phyloP scores from a whole-genome alignment of 2,797 vertebrate species.

The Sebastes glaucus region DNA sequence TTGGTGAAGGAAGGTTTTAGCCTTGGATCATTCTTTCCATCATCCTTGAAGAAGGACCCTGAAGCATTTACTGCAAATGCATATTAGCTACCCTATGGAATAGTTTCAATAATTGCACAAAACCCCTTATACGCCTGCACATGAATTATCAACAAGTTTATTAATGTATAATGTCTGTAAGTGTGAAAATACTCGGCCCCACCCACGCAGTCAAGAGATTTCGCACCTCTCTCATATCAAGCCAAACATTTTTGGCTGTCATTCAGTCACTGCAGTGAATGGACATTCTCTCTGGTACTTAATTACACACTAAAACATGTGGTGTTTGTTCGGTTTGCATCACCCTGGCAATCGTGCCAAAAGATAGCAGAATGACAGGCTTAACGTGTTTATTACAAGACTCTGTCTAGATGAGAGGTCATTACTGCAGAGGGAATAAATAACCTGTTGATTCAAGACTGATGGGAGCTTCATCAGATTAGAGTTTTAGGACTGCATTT shows the following conservation, averaged over 20 bases:
- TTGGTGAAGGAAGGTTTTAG: background rate
- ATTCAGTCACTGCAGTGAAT: background rate
- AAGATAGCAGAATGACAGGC: constrained; percentile 19
- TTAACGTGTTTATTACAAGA: background rate
- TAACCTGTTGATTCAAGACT: background rate
- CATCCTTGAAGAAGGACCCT: background rate
- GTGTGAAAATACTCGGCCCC: constrained; percentile 18
- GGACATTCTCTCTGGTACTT: background rate
- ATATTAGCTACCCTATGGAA: background rate
- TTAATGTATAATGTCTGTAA: constrained; percentile 25
- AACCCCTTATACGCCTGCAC: background rate
- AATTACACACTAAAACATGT: constrained; percentile 23
- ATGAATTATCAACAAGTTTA: constrained; percentile 41
- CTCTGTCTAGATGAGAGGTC: background rate
- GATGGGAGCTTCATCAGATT: background rate
- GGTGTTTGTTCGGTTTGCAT: constrained; percentile 16
- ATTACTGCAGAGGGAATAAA: background rate
- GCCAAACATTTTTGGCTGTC: constrained; percentile 6
- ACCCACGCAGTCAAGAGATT: background rate
- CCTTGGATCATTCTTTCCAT: background rate
- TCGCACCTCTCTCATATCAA: constrained; percentile 16
- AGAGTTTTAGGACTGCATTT: background rate
- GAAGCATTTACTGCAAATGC: background rate
- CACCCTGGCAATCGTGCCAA: background rate
- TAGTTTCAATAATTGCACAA: constrained; percentile 20